Conservation (phyloP, 2,888 invertebrate species). For the Schizaphis graminum region DNA sequence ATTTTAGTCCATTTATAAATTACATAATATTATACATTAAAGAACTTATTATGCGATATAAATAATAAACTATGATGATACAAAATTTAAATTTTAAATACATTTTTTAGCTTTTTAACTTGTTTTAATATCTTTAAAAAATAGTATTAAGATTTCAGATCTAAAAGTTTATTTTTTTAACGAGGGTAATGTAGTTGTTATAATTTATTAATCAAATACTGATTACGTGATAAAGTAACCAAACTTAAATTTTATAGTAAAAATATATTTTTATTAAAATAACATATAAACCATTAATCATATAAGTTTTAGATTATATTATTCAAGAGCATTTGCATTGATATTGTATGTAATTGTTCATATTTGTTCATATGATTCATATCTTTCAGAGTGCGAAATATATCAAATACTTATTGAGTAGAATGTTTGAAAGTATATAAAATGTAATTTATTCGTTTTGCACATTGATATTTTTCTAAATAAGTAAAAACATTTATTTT, state of each 20-base stretch:
- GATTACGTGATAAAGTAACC: background rate
- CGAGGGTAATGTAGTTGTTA: background rate
- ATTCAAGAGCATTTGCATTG: background rate
- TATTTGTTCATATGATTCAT: background rate
- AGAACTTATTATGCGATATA: background rate
- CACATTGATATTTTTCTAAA: background rate
- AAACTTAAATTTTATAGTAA: background rate
- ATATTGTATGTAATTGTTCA: background rate
- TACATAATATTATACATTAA: background rate
- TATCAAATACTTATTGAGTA: background rate
- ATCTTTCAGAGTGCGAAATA: background rate
- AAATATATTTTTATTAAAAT: background rate
- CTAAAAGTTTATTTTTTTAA: background rate
- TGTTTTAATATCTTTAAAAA: background rate
- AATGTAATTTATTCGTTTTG: background rate
- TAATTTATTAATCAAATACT: background rate
- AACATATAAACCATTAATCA: background rate
- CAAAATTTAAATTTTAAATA: background rate
- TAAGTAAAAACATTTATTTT: background rate
- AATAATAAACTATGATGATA: background rate
- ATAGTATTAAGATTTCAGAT: background rate
- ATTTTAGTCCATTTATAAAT: background rate
- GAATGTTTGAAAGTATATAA: background rate
- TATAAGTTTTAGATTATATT: background rate
- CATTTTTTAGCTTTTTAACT: background rate